Conservation (phyloP, 1,140 invertebrate genomes). For the Galleria mellonella region DNA sequence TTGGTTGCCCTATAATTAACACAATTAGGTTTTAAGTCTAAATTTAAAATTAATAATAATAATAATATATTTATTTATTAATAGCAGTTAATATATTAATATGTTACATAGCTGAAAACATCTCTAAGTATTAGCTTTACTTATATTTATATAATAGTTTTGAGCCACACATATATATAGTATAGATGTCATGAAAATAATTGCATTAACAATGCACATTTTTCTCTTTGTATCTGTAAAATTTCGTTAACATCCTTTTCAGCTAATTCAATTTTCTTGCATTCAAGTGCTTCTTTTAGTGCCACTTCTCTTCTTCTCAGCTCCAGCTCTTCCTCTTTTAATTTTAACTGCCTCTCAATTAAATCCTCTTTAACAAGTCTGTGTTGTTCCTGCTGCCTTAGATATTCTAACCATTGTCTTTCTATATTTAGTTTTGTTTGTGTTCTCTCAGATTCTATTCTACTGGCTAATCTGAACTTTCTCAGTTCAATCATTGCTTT, state of each 20-base stretch:
- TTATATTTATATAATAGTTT: too few species aligned
- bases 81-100: too few species aligned
- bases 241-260: conserved; percentile 27
- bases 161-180: too few species aligned
- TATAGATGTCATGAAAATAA: neutral
- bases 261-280: conserved; percentile 23
- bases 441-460: conserved; percentile 31
- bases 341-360: conserved; percentile 22
- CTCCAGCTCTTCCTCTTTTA: conserved; percentile 29
- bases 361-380: conserved; percentile 23
- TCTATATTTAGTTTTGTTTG: conserved; percentile 34
- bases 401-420: conserved; percentile 38
- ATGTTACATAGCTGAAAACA: too few species aligned
- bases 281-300: conserved; percentile 28
- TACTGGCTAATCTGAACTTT: conserved; percentile 30
- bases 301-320: conserved; percentile 24
- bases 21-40: too few species aligned
- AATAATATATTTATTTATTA: too few species aligned
- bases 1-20: too few species aligned
- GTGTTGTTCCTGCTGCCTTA: conserved; percentile 28
- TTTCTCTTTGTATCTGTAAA: conserved; percentile 28
- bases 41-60: too few species aligned
- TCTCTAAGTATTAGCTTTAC: too few species aligned
- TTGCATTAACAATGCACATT: conserved; percentile 29
- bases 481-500: conserved; percentile 33